Percentiles rank a stretch among this genome's conserved stretches.
These are phyloP conservation scores for Acipenser ruthenus DNA, from an alignment of 2,797 vertebrate species.

Conservation along the genomic window DNA sequence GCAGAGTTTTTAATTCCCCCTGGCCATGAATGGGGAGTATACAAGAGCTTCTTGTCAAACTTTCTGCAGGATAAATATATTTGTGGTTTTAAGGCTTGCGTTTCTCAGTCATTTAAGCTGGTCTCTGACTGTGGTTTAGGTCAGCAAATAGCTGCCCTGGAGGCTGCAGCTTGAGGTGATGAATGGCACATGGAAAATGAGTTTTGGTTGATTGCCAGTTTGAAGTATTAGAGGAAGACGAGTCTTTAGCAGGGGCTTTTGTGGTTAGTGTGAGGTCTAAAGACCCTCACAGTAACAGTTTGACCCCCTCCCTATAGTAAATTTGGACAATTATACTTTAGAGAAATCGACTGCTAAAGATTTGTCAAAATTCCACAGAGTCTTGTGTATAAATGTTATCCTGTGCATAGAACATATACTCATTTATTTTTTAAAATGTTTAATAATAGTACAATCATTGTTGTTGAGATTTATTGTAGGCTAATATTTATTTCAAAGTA, in stretches of 20 bases:
- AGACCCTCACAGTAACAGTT: no score
- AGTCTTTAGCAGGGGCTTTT: background rate
- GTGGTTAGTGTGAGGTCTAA: no score
- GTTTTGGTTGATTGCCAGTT: constrained; percentile 1
- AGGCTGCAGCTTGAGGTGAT: background rate
- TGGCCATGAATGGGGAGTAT: constrained; percentile 62
- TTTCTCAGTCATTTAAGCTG: background rate
- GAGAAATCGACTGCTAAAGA: no score
- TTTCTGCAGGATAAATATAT: constrained; percentile 70
- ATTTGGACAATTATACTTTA: no score
- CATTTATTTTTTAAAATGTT: no score
- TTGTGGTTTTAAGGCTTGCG: constrained; percentile 47
- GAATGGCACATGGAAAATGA: background rate
- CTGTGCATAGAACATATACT: no score
- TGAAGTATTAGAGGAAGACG: background rate
- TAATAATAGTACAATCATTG: no score
- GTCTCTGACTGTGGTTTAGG: background rate
- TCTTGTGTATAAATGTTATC: no score
- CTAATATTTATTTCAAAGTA: no score
- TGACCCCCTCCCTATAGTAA: no score
- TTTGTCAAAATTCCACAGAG: no score
- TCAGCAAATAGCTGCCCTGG: background rate
- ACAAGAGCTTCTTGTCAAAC: constrained; percentile 53
- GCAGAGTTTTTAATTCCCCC: constrained; percentile 66
- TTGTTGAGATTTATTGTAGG: no score